Evolutionary conservation across 2,888 invertebrate species (phyloP).

Genomic region (Heliconius ethilla): DNA sequence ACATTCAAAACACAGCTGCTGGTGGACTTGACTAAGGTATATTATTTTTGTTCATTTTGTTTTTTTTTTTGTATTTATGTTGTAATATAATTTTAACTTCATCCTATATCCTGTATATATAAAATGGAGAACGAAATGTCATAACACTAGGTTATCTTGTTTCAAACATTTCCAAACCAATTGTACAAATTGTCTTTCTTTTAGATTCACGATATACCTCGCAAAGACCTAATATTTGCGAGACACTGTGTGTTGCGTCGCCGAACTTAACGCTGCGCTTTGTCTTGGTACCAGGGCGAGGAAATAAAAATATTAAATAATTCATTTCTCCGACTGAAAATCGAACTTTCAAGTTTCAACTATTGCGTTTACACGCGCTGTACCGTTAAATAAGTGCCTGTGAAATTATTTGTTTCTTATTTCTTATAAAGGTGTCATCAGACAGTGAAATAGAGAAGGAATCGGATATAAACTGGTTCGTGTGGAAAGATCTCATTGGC

Average conservation of each 20-base stretch:
- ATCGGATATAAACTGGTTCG: constrained; percentile 85
- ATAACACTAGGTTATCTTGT: too few relatives aligned
- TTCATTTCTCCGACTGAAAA: neutral
- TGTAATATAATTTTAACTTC: neutral
- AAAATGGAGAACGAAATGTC: too few relatives aligned
- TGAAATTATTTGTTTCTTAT: neutral
- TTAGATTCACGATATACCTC: too few relatives aligned
- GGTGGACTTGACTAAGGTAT: constrained; percentile 64
- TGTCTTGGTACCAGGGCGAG: neutral
- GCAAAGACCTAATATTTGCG: too few relatives aligned
- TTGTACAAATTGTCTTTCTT: too few relatives aligned
- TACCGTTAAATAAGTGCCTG: too few relatives aligned
- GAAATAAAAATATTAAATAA: neutral
- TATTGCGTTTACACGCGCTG: too few relatives aligned
- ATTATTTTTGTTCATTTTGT: neutral
- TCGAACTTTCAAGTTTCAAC: neutral
- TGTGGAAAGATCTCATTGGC: constrained; percentile 86
- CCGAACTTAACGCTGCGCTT: neutral
- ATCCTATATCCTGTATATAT: too few relatives aligned
- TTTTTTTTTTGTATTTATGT: neutral
- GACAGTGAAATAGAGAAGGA: constrained; percentile 80
- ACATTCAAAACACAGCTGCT: constrained; percentile 67
- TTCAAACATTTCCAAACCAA: too few relatives aligned
- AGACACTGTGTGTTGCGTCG: too few relatives aligned
- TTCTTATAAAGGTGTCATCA: constrained; percentile 55